phyloP scores from a whole-genome alignment of 2,888 invertebrate species.

The Diarsia dahlii region DNA sequence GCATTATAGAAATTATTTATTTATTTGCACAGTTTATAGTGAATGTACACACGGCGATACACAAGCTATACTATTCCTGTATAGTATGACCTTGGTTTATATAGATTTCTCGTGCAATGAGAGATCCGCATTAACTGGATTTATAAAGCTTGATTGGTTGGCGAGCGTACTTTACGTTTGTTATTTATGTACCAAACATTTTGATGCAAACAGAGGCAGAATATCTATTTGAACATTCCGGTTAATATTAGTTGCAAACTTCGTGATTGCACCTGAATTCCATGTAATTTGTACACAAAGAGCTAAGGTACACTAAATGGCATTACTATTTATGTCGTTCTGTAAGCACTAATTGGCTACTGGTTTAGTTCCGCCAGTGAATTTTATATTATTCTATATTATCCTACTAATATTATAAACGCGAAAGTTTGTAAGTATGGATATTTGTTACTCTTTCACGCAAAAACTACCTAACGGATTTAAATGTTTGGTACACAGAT shows the following conservation, averaged over 20 bases:
- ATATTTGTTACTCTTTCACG: too few species aligned
- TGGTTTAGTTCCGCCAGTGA: too few species aligned
- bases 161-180: neutral
- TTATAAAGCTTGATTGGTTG: too few species aligned
- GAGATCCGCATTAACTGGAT: too few species aligned
- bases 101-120: too few species aligned
- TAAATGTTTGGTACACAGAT: too few species aligned
- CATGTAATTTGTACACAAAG: neutral
- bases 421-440: too few species aligned
- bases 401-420: too few species aligned
- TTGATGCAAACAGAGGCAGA: conserved; percentile 25
- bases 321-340: neutral
- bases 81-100: too few species aligned
- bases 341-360: neutral
- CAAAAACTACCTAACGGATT: too few species aligned
- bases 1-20: conserved; percentile 3
- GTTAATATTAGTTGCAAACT: conserved; percentile 14
- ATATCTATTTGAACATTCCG: conserved; percentile 26
- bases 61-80: too few species aligned
- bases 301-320: neutral
- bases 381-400: too few species aligned
- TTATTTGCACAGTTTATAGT: conserved; percentile 10
- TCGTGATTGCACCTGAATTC: conserved; percentile 18
- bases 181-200: conserved; percentile 17
- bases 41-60: neutral